A percentile compares a stretch with the other conserved stretches of the same genome.
These are phyloP conservation scores for Bemisia tabaci DNA, from an alignment of 1,140 invertebrate species.

Conservation along the genomic window DNA sequence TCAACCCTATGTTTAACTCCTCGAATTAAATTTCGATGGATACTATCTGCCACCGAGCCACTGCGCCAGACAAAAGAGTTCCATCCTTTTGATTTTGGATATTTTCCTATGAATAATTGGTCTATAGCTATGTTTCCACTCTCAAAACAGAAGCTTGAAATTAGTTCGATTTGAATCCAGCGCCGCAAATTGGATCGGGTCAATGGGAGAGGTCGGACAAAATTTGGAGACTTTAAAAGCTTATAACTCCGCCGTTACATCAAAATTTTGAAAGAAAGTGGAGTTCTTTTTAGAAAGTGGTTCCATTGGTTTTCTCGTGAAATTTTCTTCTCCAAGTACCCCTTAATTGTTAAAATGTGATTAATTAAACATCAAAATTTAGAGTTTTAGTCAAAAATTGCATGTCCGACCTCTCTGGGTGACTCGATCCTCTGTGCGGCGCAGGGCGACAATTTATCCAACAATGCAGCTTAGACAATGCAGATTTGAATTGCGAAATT, in stretches of 20 bases:
- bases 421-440: neutral
- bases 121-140: too few species aligned
- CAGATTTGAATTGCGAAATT: too few species aligned
- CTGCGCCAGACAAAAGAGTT: too few species aligned
- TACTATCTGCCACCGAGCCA: too few species aligned
- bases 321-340: neutral
- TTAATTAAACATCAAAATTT: neutral
- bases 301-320: neutral
- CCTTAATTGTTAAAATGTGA: neutral
- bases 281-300: too few species aligned
- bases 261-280: neutral
- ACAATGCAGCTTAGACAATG: too few species aligned
- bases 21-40: too few species aligned
- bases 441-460: neutral
- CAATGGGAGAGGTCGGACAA: neutral
- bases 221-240: neutral
- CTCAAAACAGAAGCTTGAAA: too few species aligned
- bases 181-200: neutral
- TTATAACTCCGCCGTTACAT: neutral
- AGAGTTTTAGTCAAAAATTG: neutral
- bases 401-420: neutral
- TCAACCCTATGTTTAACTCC: too few species aligned
- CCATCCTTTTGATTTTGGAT: too few species aligned
- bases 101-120: too few species aligned
- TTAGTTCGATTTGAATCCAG: neutral